Conservation (phyloP, 2,888 invertebrate genomes). For the Torymus aiolomorphi region DNA sequence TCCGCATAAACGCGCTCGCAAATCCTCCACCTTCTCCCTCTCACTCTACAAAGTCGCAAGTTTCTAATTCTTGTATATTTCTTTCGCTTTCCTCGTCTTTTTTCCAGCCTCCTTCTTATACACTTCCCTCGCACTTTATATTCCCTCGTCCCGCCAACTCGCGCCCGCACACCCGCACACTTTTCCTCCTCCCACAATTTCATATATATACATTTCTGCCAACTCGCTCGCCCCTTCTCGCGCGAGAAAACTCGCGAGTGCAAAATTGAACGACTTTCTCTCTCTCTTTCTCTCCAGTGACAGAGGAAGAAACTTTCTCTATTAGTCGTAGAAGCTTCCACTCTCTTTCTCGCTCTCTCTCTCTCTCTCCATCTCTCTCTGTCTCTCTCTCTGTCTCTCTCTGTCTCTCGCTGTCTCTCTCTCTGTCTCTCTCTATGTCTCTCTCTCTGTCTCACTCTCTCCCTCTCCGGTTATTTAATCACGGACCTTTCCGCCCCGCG, state of each 20-base stretch:
- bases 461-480: slow-evolving; percentile 57
- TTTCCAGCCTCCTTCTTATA: background rate
- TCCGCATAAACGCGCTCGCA: background rate
- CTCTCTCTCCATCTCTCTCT: too few relatives aligned
- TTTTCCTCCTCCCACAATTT: too few relatives aligned
- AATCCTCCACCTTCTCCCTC: background rate
- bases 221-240: too few relatives aligned
- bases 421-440: too few relatives aligned
- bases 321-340: slow-evolving; percentile 44
- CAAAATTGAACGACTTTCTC: slow-evolving; percentile 56
- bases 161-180: background rate
- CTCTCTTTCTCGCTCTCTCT: slow-evolving; percentile 2
- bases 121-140: background rate
- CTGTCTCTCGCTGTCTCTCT: too few relatives aligned
- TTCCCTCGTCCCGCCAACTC: background rate
- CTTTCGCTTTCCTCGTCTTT: background rate
- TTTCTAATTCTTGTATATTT: slow-evolving; percentile 38
- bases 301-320: slow-evolving; percentile 53
- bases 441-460: too few relatives aligned
- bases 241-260: background rate
- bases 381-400: too few relatives aligned
- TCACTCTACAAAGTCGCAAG: slow-evolving; percentile 20
- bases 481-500: slow-evolving; percentile 25
- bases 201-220: background rate
- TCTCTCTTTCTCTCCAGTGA: background rate